Conservation (phyloP, 2,113 vertebrate genomes). For the Labeo catla region DNA sequence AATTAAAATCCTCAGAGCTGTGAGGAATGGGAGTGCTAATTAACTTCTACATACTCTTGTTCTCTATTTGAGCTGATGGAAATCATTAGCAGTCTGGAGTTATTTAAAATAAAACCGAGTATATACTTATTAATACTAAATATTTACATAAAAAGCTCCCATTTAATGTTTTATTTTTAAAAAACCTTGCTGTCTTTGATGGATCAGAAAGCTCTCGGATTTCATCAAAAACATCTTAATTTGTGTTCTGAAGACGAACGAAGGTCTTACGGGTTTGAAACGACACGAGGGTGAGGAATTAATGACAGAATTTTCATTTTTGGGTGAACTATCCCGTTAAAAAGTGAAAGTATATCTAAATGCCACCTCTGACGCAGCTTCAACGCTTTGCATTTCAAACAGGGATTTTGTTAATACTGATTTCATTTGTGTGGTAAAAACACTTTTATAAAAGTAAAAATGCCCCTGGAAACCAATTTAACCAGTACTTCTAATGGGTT, state of each 20-base stretch:
- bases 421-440: neutral
- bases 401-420: neutral
- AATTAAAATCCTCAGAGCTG: conserved; percentile 56
- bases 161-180: neutral
- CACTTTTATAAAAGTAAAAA: neutral
- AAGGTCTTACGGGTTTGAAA: no score
- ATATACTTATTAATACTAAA: neutral
- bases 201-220: no score
- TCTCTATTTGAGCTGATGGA: neutral
- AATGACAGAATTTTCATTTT: no score
- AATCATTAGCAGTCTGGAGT: neutral
- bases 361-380: neutral
- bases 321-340: no score
- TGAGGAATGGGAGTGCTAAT: conserved; percentile 22
- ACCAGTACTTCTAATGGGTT: neutral
- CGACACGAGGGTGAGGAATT: no score
- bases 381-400: no score
- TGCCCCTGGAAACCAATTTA: neutral
- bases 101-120: neutral
- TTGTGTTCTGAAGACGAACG: no score
- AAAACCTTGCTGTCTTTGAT: neutral
- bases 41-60: conserved; percentile 12
- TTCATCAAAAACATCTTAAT: no score
- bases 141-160: neutral
- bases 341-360: no score